Evolutionary conservation across 2,888 invertebrate genomes (phyloP).

Genomic region (Aphelenchoides bicaudatus): DNA sequence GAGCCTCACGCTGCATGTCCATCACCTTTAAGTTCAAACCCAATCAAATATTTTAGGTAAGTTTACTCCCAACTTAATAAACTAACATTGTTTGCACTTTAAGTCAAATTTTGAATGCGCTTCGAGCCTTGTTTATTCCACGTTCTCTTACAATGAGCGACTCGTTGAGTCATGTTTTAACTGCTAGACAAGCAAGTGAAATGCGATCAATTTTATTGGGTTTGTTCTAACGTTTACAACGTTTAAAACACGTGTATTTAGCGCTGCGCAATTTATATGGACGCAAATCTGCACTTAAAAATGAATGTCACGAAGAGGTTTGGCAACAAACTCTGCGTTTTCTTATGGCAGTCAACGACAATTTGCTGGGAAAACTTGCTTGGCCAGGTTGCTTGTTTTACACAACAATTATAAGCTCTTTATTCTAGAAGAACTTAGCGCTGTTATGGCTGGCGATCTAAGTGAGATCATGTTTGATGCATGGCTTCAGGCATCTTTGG

Average conservation of each 20-base stretch:
- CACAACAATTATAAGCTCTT: slow-evolving; percentile 18
- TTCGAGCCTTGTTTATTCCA: slow-evolving; percentile 46
- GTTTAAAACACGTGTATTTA: too few species aligned
- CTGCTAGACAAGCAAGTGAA: slow-evolving; percentile 34
- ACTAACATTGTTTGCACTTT: slow-evolving; percentile 1
- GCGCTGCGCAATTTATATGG: slow-evolving; percentile 26
- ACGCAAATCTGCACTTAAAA: slow-evolving; percentile 27
- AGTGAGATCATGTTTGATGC: slow-evolving; percentile 51
- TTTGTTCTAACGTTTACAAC: too few species aligned
- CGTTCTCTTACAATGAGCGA: neutral
- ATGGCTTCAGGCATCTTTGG: slow-evolving; percentile 51
- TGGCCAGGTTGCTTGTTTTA: slow-evolving; percentile 35
- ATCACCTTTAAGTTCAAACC: slow-evolving; percentile 25
- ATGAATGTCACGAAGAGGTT: slow-evolving; percentile 39
- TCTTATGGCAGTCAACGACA: slow-evolving; percentile 45
- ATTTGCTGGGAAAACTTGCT: slow-evolving; percentile 43
- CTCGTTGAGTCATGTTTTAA: neutral
- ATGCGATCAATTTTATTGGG: slow-evolving; percentile 30
- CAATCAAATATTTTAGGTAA: slow-evolving; percentile 35
- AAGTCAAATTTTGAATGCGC: slow-evolving; percentile 51
- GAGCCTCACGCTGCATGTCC: slow-evolving; percentile 34
- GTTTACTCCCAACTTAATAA: slow-evolving; percentile 1
- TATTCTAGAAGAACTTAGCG: slow-evolving; percentile 47
- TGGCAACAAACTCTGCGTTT: slow-evolving; percentile 54
- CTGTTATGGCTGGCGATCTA: slow-evolving; percentile 44